Base-by-base conservation (phyloP, 2,797 vertebrate species). In the Poecilia picta region DNA sequence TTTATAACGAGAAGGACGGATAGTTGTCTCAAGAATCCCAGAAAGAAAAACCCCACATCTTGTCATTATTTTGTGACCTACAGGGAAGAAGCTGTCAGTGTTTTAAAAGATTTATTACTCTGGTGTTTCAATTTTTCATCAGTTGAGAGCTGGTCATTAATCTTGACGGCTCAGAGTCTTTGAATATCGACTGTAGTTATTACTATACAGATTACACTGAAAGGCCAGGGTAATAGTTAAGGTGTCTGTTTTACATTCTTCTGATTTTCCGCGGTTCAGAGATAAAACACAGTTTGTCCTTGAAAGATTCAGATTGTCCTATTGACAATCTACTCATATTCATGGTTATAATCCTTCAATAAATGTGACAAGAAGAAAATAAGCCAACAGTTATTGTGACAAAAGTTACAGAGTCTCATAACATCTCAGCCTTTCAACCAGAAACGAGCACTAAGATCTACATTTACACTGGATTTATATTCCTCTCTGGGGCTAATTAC, bases 41-140 rank as follows among this genome's bases (percentile, higher is more conserved):
- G 43, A 33, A 62, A 46, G 72, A 82, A 49, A 31, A 53, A 53
- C 10, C 41, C 49, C 41, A 39, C 70, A 76, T 16, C 55, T 23
- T 77, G 41, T 83, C 82, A 73, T 45, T 66, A 55, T 81, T 75
- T 81, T 18, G 4, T 71, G 76, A 86, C 88, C 84, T 74, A 59
- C 71, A 83, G 80, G 75, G 33, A 76, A 73, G 73, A 28, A 83
- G 39, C 84, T 91, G 88, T 88, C 89, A 87, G 72, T 72, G 46
- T 7, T 81, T 81, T 80, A 71, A 89, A 81, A 85, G 85, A 91
- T 89, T 87, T 85, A 90, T 89, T 72, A 81, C 82, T 51, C 62
- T 2, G 18, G 82, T 70, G 71, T 85, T 86, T 86, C 43, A 41
- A 80, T 83, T 78, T 90, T 84, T 83, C 64, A 79, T 66, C 74